A percentile compares a stretch with the other conserved stretches of the same genome.
phyloP scores from a whole-genome alignment of 2,113 vertebrate genomes.

The Leptobrachium ailaonicum region DNA sequence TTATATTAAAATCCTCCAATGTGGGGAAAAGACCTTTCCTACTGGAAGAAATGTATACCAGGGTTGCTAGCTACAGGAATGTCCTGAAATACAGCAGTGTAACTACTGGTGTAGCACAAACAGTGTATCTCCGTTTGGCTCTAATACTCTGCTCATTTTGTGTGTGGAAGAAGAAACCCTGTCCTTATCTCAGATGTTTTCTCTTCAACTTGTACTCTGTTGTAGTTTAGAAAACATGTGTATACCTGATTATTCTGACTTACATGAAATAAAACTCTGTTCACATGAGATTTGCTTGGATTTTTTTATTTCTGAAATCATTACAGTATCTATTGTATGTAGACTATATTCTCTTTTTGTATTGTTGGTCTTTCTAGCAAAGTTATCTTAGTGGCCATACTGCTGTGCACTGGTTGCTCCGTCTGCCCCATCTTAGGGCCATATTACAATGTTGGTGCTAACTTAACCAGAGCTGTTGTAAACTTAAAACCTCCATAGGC shows the following conservation, averaged over 20 bases:
- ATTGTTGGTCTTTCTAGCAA: too few relatives aligned
- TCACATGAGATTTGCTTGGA: conserved; percentile 7
- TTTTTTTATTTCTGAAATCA: neutral
- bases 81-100: neutral
- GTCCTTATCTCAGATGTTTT: conserved; percentile 3
- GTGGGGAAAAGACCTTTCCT: neutral
- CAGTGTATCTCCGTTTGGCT: conserved; percentile 10
- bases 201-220: conserved; percentile 21
- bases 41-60: neutral
- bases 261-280: conserved; percentile 37
- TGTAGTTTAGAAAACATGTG: conserved; percentile 29
- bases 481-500: too few relatives aligned
- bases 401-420: too few relatives aligned
- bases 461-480: too few relatives aligned
- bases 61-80: neutral
- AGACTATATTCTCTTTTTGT: too few relatives aligned
- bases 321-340: neutral
- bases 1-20: neutral
- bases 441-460: too few relatives aligned
- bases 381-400: too few relatives aligned
- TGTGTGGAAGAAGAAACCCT: neutral
- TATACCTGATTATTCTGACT: conserved; percentile 28
- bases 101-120: conserved; percentile 13
- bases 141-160: conserved; percentile 16
- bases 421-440: too few relatives aligned